A percentile compares a stretch with the other conserved stretches of the same genome.
Conservation (phyloP, 2,113 vertebrate species). For the Proteles cristata region DNA sequence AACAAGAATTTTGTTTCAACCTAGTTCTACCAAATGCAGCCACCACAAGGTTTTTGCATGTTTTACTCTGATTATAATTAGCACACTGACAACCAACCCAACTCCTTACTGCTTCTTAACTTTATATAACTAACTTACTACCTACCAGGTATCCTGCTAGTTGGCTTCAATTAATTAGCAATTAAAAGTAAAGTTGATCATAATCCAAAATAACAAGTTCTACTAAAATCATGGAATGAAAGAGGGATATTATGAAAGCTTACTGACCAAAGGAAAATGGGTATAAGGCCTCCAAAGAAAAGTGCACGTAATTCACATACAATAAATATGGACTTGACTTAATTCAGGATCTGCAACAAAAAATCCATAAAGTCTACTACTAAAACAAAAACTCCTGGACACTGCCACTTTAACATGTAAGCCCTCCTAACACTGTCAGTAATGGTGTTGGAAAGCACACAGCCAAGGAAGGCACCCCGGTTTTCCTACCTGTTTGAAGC, state of each 20-base stretch:
- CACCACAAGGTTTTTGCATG: neutral
- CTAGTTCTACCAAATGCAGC: neutral
- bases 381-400: neutral
- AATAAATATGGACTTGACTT: neutral
- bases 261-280: neutral
- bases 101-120: neutral
- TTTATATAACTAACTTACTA: neutral
- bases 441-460: neutral
- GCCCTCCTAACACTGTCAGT: neutral
- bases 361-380: neutral
- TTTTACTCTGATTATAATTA: neutral
- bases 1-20: conserved; percentile 11
- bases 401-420: neutral
- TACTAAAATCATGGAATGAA: neutral
- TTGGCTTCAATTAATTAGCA: conserved; percentile 33
- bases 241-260: neutral
- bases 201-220: conserved; percentile 5
- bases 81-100: neutral
- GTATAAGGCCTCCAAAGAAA: neutral
- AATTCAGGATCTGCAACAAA: neutral
- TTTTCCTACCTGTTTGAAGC: conserved; percentile 93
- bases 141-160: neutral
- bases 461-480: conserved; percentile 71
- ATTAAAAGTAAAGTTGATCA: neutral
- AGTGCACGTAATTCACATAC: neutral